A percentile compares a stretch with the other conserved stretches of the same genome.
Conservation (phyloP, 2,797 vertebrate species). For the Acestrorhynchus altus region DNA sequence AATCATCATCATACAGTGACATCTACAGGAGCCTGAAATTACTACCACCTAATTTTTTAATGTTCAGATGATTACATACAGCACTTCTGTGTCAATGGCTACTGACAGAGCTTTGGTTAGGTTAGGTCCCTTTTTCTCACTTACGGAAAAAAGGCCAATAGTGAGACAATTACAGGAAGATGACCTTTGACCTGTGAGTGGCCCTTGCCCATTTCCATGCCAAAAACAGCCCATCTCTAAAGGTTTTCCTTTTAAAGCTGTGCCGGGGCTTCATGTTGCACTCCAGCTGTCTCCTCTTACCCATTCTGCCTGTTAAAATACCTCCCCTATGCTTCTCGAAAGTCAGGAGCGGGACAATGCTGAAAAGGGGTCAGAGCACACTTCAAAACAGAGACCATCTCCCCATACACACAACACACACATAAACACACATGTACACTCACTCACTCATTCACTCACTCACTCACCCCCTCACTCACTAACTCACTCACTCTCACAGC, state of each 20-base stretch:
- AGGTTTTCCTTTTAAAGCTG: conserved; percentile 61
- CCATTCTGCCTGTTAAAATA: conserved; percentile 60
- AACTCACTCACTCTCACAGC: conserved; percentile 49
- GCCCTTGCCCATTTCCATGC: conserved; percentile 52
- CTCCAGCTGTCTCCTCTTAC: conserved; percentile 64
- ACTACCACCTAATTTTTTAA: no score
- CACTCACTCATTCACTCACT: conserved; percentile 23
- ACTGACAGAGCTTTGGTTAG: conserved; percentile 11
- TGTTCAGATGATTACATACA: not conserved
- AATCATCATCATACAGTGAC: no score
- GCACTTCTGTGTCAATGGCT: not conserved
- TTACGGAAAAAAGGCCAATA: conserved; percentile 64
- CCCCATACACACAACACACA: conserved; percentile 33
- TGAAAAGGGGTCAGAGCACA: conserved; percentile 62
- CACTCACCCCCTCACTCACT: conserved; percentile 2
- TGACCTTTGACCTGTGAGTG: conserved; percentile 45
- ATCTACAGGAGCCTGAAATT: no score
- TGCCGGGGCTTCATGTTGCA: conserved; percentile 62
- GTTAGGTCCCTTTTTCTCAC: conserved; percentile 52
- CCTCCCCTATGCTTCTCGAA: conserved; percentile 62
- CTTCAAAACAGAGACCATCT: conserved; percentile 63
- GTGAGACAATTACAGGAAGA: conserved; percentile 68
- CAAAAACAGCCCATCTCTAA: conserved; percentile 63
- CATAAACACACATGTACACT: no score
- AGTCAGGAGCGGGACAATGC: conserved; percentile 55